These are phyloP conservation scores for Cydia strobilella DNA, from an alignment of 1,140 invertebrate genomes.

Conservation along the genomic window DNA sequence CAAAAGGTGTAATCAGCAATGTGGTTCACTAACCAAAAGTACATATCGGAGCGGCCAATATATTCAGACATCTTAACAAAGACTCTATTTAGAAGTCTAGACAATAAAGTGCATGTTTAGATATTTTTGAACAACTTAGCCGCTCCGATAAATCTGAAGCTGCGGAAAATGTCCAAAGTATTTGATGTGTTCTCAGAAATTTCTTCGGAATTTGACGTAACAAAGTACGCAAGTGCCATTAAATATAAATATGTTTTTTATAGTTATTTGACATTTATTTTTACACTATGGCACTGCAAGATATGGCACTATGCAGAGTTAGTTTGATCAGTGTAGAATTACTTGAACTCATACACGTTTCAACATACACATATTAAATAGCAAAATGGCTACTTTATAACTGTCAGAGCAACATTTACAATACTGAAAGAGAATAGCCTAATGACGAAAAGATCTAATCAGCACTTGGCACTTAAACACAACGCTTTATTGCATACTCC, in stretches of 20 bases:
- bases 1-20: conserved; percentile 17
- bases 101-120: too few species aligned
- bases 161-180: too few species aligned
- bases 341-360: background rate
- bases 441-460: conserved; percentile 30
- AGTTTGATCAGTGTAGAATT: background rate
- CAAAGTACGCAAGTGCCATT: too few species aligned
- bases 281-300: too few species aligned
- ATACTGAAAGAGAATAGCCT: conserved; percentile 6
- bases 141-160: too few species aligned
- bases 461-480: conserved; percentile 29
- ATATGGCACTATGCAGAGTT: background rate
- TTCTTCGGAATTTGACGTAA: background rate
- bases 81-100: too few species aligned
- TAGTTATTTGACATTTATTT: too few species aligned
- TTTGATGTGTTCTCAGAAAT: too few species aligned
- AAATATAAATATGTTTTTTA: too few species aligned
- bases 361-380: background rate
- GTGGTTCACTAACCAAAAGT: background rate
- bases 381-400: background rate
- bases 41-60: too few species aligned
- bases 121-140: too few species aligned
- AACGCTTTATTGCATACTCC: conserved; percentile 20
- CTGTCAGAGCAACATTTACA: background rate
- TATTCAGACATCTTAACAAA: too few species aligned